A percentile compares a stretch with the other conserved stretches of the same genome.
phyloP scores from a whole-genome alignment of 2,113 vertebrate species.

The Crotalus tigris region DNA sequence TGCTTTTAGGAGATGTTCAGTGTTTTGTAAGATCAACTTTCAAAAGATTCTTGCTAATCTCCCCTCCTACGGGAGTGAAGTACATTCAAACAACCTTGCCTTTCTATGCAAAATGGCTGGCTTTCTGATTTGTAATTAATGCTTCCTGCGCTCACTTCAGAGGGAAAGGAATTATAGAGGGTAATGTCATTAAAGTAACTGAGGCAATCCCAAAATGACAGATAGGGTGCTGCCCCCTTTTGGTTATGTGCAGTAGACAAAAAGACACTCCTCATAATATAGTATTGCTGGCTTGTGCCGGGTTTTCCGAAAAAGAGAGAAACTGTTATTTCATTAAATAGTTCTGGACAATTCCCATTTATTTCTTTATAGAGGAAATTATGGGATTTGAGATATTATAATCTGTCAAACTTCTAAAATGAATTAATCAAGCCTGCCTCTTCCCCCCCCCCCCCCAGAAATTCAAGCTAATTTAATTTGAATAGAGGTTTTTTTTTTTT shows the following conservation, averaged over 20 bases:
- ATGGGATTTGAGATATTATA: slow-evolving; percentile 32
- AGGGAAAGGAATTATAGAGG: background rate
- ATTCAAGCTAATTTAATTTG: slow-evolving; percentile 40
- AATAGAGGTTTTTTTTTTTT: background rate
- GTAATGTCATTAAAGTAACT: background rate
- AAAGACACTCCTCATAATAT: slow-evolving; percentile 25
- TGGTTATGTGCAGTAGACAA: slow-evolving; percentile 38
- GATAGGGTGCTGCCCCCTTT: slow-evolving; percentile 39
- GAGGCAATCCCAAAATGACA: slow-evolving; percentile 12
- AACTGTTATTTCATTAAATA: slow-evolving; percentile 32
- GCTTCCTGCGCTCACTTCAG: background rate
- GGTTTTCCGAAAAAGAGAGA: slow-evolving; percentile 42
- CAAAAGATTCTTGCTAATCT: slow-evolving; percentile 28
- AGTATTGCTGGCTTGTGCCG: slow-evolving; percentile 42
- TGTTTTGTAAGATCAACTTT: slow-evolving; percentile 33
- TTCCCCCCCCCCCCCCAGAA: slow-evolving; percentile 3
- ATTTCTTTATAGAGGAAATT: slow-evolving; percentile 13
- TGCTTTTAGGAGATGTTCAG: slow-evolving; percentile 13
- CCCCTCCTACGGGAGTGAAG: background rate
- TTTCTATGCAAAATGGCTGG: slow-evolving; percentile 21
- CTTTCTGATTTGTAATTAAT: slow-evolving; percentile 26
- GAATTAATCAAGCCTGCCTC: slow-evolving; percentile 40
- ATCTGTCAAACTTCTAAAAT: slow-evolving; percentile 57
- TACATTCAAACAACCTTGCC: slow-evolving; percentile 13
- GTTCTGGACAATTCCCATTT: slow-evolving; percentile 52